A percentile compares a stretch with the other conserved stretches of the same genome.
Evolutionary conservation across 2,888 invertebrate genomes (phyloP).

Genomic region (Gastrophysa polygoni): DNA sequence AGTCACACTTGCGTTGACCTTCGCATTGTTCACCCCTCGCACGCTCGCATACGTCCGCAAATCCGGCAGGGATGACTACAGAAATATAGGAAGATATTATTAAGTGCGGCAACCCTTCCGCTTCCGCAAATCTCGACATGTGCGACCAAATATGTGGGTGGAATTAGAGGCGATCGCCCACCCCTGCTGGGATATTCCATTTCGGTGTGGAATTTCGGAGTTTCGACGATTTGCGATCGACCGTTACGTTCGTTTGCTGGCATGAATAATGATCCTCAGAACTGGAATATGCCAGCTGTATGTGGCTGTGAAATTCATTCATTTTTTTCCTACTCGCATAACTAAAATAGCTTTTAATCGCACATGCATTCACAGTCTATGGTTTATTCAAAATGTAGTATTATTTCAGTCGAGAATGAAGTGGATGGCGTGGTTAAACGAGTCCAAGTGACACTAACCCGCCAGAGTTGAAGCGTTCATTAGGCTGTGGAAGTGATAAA

Average conservation of each 20-base stretch:
- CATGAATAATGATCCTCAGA: conserved; percentile 9
- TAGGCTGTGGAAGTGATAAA: no score
- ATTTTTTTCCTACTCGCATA: no score
- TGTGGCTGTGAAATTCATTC: neutral
- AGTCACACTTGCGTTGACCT: conserved; percentile 45
- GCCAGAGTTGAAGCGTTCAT: no score
- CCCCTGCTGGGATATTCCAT: conserved; percentile 23
- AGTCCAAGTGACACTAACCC: no score
- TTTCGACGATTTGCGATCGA: neutral
- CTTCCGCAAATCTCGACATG: conserved; percentile 55
- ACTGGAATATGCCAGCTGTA: neutral
- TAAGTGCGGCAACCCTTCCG: conserved; percentile 50
- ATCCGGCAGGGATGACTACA: conserved; percentile 42
- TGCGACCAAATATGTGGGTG: conserved; percentile 40
- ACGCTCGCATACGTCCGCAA: conserved; percentile 29
- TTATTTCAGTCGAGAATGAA: no score
- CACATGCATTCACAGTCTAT: no score
- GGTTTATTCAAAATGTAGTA: no score
- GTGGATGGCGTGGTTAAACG: no score
- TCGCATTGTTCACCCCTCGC: neutral
- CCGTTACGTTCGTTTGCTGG: conserved; percentile 4
- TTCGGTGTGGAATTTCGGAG: conserved; percentile 18
- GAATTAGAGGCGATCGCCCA: conserved; percentile 27
- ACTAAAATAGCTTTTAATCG: no score
- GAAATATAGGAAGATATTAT: conserved; percentile 48